A percentile compares a stretch with the other conserved stretches of the same genome.
Conservation (phyloP, 2,888 invertebrate genomes). For the Epirrhoe tristata region DNA sequence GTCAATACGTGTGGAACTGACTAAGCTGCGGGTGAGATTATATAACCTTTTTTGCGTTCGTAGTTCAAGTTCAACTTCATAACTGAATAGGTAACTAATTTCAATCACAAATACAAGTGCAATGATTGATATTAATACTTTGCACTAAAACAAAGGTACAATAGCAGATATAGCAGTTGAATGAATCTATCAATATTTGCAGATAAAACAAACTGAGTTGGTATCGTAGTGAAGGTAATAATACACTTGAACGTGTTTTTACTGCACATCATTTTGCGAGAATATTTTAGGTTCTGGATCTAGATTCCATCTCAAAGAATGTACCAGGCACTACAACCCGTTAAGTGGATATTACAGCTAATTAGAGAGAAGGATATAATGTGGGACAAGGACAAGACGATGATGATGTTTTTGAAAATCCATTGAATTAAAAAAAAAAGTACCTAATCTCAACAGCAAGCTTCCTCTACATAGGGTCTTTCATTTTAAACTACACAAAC, state of each 20-base stretch:
- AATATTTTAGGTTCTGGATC: too few relatives aligned
- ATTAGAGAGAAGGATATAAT: too few relatives aligned
- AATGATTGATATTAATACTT: neutral
- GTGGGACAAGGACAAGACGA: too few relatives aligned
- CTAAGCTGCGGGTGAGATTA: neutral
- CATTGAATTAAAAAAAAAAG: too few relatives aligned
- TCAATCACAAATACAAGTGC: neutral
- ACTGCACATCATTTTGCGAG: neutral
- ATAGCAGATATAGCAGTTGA: neutral
- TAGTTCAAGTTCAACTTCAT: neutral
- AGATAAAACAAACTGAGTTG: constrained; percentile 9
- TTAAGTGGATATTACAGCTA: too few relatives aligned
- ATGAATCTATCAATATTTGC: constrained; percentile 12
- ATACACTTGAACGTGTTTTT: neutral
- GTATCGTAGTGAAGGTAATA: neutral
- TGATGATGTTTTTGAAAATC: too few relatives aligned
- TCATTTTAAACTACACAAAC: too few relatives aligned
- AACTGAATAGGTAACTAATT: neutral
- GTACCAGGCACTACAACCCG: too few relatives aligned
- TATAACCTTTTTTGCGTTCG: neutral
- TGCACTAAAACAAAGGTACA: neutral
- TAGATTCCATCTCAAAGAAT: too few relatives aligned
- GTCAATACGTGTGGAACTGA: too few relatives aligned
- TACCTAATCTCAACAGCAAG: too few relatives aligned
- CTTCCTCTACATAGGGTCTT: too few relatives aligned